Conservation (phyloP, 2,888 invertebrate genomes). For the Stenotaenia linearis region DNA sequence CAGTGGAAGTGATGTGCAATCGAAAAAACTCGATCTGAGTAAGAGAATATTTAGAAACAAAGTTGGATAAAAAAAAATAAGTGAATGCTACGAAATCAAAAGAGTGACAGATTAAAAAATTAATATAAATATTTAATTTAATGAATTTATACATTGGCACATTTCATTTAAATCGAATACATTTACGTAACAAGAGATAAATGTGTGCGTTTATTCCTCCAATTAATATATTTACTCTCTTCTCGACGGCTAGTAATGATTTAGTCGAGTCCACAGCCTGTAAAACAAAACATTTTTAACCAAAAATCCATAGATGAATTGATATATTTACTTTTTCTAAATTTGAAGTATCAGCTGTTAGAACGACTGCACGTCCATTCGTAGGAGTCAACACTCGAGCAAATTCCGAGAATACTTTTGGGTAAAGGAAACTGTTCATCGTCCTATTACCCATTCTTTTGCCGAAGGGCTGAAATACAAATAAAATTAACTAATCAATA, state of each 20-base stretch:
- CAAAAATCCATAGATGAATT: neutral
- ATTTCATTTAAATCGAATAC: neutral
- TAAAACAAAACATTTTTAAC: neutral
- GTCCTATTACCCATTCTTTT: neutral
- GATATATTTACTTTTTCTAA: neutral
- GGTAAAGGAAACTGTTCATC: neutral
- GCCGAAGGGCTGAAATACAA: neutral
- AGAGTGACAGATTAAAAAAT: no score
- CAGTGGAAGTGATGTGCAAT: no score
- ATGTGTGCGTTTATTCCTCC: neutral
- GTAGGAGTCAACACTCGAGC: neutral
- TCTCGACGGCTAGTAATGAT: neutral
- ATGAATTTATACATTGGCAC: no score
- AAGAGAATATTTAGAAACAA: no score
- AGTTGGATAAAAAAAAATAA: no score
- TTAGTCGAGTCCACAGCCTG: neutral
- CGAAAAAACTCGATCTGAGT: no score
- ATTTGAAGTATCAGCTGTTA: neutral
- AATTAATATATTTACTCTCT: neutral
- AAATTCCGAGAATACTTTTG: neutral
- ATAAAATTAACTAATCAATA: neutral
- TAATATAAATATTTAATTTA: no score
- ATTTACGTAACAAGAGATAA: neutral
- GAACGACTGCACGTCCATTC: neutral
- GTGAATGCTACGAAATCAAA: no score